Conservation (phyloP, 2,113 vertebrate species). For the Alectura lathami region DNA sequence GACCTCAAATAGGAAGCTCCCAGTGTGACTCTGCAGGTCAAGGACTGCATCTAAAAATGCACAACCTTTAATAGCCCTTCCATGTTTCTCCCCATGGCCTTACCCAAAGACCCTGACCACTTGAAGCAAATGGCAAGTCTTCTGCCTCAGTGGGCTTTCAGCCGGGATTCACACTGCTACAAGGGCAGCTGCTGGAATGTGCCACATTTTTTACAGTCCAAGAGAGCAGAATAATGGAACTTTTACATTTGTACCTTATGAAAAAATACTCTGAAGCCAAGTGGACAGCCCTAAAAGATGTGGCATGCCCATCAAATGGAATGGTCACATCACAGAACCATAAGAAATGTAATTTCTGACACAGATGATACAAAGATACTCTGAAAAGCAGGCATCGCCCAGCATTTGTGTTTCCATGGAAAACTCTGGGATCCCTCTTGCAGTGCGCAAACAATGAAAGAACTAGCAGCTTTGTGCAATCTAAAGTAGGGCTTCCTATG, state of each 20-base stretch:
- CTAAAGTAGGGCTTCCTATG: not conserved
- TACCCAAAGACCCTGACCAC: not conserved
- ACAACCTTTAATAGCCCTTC: not conserved
- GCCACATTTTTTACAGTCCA: not conserved
- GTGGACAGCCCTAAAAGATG: not conserved
- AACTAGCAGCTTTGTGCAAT: not conserved
- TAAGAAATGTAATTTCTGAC: not conserved
- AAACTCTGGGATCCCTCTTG: not conserved
- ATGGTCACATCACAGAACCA: not conserved
- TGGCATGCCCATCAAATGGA: rapidly evolving
- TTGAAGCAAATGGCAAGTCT: not conserved
- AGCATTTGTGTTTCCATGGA: not conserved
- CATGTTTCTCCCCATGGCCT: not conserved
- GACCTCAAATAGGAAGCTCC: not conserved
- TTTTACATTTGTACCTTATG: not conserved
- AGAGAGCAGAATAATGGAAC: not conserved
- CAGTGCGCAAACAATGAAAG: not conserved
- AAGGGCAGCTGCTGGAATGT: not conserved
- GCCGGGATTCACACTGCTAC: not conserved
- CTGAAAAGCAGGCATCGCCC: not conserved
- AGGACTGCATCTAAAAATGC: not conserved
- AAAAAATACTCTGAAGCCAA: not conserved
- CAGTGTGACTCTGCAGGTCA: not conserved
- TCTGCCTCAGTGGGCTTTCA: not conserved
- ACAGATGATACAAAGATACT: not conserved